Evolutionary conservation across 2,113 vertebrate species (phyloP).

Genomic region (Pseudopipra pipra): DNA sequence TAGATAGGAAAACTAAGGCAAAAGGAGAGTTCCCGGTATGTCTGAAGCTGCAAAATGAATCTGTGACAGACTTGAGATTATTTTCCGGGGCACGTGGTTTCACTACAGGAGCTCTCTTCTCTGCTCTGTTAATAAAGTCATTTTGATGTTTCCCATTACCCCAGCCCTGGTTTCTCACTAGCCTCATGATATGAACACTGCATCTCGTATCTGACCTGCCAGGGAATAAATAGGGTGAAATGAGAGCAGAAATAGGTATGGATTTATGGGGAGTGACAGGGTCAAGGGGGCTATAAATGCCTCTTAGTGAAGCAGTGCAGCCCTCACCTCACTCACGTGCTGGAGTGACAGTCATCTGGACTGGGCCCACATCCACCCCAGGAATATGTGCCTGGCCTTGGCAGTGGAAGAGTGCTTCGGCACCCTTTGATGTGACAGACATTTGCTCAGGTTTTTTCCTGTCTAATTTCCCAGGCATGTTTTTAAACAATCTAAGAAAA

Average conservation of each 20-base stretch:
- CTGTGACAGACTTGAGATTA: background rate
- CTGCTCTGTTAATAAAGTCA: conserved; percentile 19
- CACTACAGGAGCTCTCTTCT: background rate
- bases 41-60: background rate
- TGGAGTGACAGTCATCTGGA: background rate
- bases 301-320: background rate
- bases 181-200: conserved; percentile 3
- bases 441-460: background rate
- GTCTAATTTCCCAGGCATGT: background rate
- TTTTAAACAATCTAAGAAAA: background rate
- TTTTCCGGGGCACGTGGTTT: background rate
- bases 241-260: conserved; percentile 32
- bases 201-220: conserved; percentile 11
- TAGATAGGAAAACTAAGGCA: background rate
- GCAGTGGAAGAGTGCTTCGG: background rate
- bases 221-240: conserved; percentile 28
- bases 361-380: background rate
- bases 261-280: conserved; percentile 41
- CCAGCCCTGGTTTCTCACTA: background rate
- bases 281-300: conserved; percentile 40
- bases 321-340: background rate
- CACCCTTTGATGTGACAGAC: background rate
- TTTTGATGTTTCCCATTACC: conserved; percentile 31
- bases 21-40: background rate
- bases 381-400: background rate